Base-by-base conservation (phyloP, 2,113 vertebrate genomes). In the Larimichthys polyactis region DNA sequence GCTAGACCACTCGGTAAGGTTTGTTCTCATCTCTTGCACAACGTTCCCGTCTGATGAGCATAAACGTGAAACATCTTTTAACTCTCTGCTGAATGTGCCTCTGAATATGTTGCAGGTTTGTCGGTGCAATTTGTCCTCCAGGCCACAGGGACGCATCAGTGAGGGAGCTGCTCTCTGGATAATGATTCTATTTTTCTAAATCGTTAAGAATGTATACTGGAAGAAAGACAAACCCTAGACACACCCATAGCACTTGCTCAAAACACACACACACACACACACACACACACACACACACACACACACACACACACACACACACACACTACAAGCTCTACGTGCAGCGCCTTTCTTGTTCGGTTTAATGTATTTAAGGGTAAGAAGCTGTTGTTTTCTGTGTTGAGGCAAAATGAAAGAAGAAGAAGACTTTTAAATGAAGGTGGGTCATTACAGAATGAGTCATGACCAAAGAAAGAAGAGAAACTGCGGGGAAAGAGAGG, bases 171-270 rank as follows among this genome's bases (percentile, higher is more conserved):
- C 87, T 91, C 63, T 79, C 69, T 74, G 83, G 81, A 86, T 79
- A 22, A 79, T 72, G 27, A 78, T 72, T 90, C 59, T 87, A 87
- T 92, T 90, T 91, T 93, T 91, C 74, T 82, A 89, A 87, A 85
- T 79, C 36, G 20, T 82, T 79, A 76, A 87, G 89, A 90, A 92
- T 88, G 88, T 91, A 82, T 86, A 85, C 52, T 86, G 71, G 83
- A 89, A 78, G 79, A 81, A 78, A 87, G 71, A 82, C 27, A 66
- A 64, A 81, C 52, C 36, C 58, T 57, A 54, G 15, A 74, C 19
- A 40, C 20, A 46, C 40, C 32, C 54, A 20, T 29, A 64, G 64
- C 66, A 81, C 71, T 63, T 64, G 29, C 24, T 32, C 55, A 67
- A 22, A 19, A 55, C 29, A 71, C 27, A 62, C 74, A 51, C 55